Percentiles rank a stretch among this genome's conserved stretches.
Evolutionary conservation across 2,888 invertebrate species (phyloP).

Genomic region (Caenorhabditis sp.): DNA sequence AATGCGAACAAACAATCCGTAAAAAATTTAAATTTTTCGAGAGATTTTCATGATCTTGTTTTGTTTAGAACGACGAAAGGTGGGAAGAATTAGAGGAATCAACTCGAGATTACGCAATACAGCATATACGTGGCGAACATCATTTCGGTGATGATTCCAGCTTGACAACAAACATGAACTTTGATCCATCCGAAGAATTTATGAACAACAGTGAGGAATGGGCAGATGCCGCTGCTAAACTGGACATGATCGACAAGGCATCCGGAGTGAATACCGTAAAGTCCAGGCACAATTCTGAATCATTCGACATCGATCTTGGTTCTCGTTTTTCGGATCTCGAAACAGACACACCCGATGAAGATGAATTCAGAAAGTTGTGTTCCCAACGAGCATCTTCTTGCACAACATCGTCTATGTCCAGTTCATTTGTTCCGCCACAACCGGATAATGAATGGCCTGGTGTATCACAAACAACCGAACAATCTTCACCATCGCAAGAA

Average conservation of each 20-base stretch:
- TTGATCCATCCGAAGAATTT: background rate
- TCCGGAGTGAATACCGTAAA: background rate
- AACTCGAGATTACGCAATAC: constrained; percentile 8
- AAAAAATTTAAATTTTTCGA: too few species aligned
- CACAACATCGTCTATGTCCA: background rate
- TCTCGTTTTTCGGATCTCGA: constrained; percentile 20
- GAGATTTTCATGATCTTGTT: too few species aligned
- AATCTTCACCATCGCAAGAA: background rate
- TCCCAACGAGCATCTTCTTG: constrained; percentile 36
- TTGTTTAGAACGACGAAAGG: constrained; percentile 9
- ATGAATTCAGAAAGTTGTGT: constrained; percentile 37
- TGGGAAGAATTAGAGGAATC: constrained; percentile 29
- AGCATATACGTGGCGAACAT: background rate
- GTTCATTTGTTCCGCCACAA: background rate
- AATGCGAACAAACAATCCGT: too few species aligned
- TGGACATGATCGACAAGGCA: constrained; percentile 14
- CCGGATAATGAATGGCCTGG: constrained; percentile 22
- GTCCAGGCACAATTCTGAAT: background rate
- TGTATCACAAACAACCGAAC: background rate
- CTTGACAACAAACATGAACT: background rate
- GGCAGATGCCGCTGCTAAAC: constrained; percentile 22
- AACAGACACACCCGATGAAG: constrained; percentile 31
- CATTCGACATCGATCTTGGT: constrained; percentile 4
- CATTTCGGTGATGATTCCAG: background rate
- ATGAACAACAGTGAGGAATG: constrained; percentile 37